A percentile compares a stretch with the other conserved stretches of the same genome.
phyloP scores from a whole-genome alignment of 2,888 invertebrate species.

The Cantharis flavilabris region DNA sequence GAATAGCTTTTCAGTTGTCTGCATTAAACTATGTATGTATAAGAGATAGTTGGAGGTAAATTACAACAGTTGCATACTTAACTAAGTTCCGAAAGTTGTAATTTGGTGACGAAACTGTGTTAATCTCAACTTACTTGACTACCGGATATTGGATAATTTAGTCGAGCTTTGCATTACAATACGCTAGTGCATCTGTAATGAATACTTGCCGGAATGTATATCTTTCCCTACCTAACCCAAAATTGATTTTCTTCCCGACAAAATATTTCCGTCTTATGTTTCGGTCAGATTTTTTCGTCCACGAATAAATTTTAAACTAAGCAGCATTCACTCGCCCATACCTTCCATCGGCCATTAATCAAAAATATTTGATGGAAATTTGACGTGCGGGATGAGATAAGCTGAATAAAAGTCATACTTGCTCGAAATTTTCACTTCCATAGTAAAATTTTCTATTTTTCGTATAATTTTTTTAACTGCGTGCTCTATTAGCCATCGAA shows the following conservation, averaged over 20 bases:
- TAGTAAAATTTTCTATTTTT: background rate
- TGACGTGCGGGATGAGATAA: slow-evolving; percentile 18
- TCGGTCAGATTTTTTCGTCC: background rate
- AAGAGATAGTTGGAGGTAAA: slow-evolving; percentile 6
- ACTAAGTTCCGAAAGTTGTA: slow-evolving; percentile 17
- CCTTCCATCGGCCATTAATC: slow-evolving; percentile 12
- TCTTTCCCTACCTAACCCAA: background rate
- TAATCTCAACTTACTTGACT: slow-evolving; percentile 5
- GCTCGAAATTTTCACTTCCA: background rate
- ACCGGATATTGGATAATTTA: background rate
- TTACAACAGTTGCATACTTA: slow-evolving; percentile 18
- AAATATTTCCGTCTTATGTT: background rate
- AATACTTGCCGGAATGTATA: background rate
- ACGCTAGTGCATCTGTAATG: background rate
- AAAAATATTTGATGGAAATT: slow-evolving; percentile 19
- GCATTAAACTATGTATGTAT: slow-evolving; percentile 5
- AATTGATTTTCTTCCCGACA: background rate
- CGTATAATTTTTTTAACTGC: background rate
- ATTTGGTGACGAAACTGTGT: slow-evolving; percentile 12
- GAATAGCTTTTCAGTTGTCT: background rate
- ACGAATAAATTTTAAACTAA: background rate
- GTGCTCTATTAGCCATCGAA: no score
- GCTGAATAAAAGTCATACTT: slow-evolving; percentile 19
- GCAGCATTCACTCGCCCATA: background rate
- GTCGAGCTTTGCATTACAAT: background rate